Conservation (phyloP, 1,140 invertebrate species). For the Hypothenemus hampei region DNA sequence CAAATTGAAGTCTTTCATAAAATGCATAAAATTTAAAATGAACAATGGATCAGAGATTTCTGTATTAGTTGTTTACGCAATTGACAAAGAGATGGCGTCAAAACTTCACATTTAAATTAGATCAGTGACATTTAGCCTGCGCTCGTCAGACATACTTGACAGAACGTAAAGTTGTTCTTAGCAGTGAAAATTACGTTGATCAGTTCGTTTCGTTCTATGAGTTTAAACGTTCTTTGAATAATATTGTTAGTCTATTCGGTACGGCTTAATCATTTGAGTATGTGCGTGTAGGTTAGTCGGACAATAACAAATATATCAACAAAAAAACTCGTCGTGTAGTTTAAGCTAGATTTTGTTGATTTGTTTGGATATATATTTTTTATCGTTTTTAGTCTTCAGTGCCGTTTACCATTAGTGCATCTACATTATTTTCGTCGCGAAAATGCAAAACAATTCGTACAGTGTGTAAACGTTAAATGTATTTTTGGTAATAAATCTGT, state of each 20-base stretch:
- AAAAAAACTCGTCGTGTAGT: not conserved
- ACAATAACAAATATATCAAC: conserved; percentile 3
- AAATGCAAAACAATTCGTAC: not conserved
- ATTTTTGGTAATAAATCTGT: conserved; percentile 10
- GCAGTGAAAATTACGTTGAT: conserved; percentile 10
- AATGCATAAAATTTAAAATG: no score
- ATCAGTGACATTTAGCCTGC: conserved; percentile 22
- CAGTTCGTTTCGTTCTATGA: conserved; percentile 19
- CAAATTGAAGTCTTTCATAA: no score
- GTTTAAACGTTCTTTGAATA: conserved; percentile 13
- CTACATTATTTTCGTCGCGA: conserved; percentile 12
- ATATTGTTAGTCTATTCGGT: conserved; percentile 5
- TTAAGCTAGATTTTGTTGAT: conserved; percentile 10
- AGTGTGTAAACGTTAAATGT: conserved; percentile 8
- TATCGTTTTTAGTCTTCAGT: conserved; percentile 1
- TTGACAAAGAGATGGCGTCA: not conserved
- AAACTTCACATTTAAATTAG: not conserved
- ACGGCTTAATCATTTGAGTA: not conserved
- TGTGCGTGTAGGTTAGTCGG: conserved; percentile 2
- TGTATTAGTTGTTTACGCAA: not conserved
- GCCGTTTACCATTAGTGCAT: conserved; percentile 7
- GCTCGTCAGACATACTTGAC: conserved; percentile 15
- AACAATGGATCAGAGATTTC: no score
- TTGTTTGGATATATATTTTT: conserved; percentile 15
- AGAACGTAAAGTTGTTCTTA: conserved; percentile 14